Evolutionary conservation across 2,888 invertebrate species (phyloP), one percentile per base, ranked within the genome.

Genomic region (Tortricodes alternella): DNA sequence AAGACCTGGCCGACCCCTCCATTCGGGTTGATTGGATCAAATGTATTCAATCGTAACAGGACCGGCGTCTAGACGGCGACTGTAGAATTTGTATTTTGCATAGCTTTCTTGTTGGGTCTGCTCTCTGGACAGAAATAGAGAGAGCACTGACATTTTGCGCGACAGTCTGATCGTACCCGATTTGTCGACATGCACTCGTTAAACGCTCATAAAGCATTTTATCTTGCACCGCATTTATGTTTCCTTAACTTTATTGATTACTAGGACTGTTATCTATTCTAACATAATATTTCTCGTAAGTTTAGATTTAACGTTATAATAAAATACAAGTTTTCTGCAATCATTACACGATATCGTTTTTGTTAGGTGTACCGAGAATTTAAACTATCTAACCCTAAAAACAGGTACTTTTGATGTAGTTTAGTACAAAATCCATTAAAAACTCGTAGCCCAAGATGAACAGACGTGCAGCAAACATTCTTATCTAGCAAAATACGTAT

Each of bases 11-110:
- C 80, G 86, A 86, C 85, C 88, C 80, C 75, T 78, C 73, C 71
- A 80, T 83, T 84, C 77, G 78, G 80, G 68, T 81, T 89, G 89
- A 89, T 89, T 89, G 88, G 89, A 88, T 89, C 86, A 87, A 89
- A 83, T 86, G 72, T 86, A 87, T 87, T 84, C 83, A 85, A 87
- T 89, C 85, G 83, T 77, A 80, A 75, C 78, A 80, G 76, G 75
- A 82, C 76, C 71, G 76, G 70, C 82, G 88, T 83, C 89, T 80
- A 89, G 89, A 88, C 89, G 87, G 85, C 88, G 89, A 78, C 89
- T 70, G 73, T 68, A 83, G 82, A 85, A 89, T 86, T 89, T 86
- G 79, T 78, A 80, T 80, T 83, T 85, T 81, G 81, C 85, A 83
- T 85, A 82, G 84, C 80, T 85, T 87, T 85, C 85, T 84, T 85